Evolutionary conservation across 2,888 invertebrate genomes (phyloP).

Genomic region (Hedychridium roseum): DNA sequence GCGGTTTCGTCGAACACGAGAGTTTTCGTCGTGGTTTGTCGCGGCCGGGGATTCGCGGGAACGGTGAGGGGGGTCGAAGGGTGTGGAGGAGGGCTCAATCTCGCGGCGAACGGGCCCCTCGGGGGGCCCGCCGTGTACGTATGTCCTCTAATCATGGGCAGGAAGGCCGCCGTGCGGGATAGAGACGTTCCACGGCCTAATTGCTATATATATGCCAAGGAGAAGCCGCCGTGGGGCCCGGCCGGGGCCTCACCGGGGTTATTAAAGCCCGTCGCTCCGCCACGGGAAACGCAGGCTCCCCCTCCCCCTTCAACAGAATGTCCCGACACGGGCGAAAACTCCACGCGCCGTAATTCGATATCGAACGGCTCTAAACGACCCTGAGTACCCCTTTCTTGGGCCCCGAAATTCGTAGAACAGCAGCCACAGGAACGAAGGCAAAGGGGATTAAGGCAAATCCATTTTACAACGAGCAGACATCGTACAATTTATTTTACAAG

Average conservation of each 20-base stretch:
- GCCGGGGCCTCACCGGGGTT: conserved; percentile 38
- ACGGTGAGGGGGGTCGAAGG: conserved; percentile 5
- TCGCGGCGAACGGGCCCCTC: conserved; percentile 23
- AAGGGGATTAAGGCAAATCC: too few species aligned
- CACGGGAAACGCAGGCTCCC: conserved; percentile 34
- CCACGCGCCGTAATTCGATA: conserved; percentile 35
- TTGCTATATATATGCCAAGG: conserved; percentile 51
- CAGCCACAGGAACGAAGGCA: too few species aligned
- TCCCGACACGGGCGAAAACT: conserved; percentile 35
- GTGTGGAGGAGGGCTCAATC: conserved; percentile 40
- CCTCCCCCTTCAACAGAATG: conserved; percentile 29
- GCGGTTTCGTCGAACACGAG: not conserved
- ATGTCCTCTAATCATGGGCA: conserved; percentile 56
- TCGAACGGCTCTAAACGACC: too few species aligned
- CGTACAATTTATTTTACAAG: too few species aligned
- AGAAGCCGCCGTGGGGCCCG: conserved; percentile 20
- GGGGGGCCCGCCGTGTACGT: conserved; percentile 33
- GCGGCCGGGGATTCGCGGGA: conserved; percentile 20
- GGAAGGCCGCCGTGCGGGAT: conserved; percentile 52
- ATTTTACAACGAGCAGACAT: too few species aligned
- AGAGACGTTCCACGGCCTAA: conserved; percentile 56
- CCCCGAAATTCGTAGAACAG: too few species aligned
- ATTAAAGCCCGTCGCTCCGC: conserved; percentile 35
- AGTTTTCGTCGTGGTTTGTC: too few species aligned
- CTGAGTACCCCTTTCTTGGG: too few species aligned